phyloP scores from a whole-genome alignment of 2,797 vertebrate genomes.

The Forpus xanthops region DNA sequence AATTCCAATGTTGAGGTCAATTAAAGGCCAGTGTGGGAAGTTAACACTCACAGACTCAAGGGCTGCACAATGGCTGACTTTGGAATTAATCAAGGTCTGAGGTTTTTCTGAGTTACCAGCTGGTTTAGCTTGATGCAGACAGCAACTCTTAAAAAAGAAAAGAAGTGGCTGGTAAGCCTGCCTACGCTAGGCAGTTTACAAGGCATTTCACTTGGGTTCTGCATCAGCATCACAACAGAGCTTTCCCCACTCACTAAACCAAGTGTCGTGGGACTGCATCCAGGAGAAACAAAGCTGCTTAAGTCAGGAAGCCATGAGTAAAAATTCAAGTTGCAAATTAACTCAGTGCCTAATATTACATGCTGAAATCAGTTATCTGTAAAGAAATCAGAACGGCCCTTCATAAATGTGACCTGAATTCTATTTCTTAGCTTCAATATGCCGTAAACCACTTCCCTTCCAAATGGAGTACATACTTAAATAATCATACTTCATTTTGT shows the following conservation, averaged over 20 bases:
- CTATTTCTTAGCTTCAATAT: slow-evolving; percentile 25
- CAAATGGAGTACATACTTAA: slow-evolving; percentile 10
- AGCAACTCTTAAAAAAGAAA: neutral
- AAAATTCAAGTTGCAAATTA: slow-evolving; percentile 49
- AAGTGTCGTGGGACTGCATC: fast-evolving
- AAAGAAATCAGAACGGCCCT: slow-evolving; percentile 31
- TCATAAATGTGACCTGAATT: slow-evolving; percentile 19
- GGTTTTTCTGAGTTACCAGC: neutral
- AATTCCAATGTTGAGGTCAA: neutral
- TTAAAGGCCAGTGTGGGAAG: neutral
- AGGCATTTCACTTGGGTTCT: neutral
- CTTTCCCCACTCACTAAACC: neutral
- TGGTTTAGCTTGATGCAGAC: neutral
- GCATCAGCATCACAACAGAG: neutral
- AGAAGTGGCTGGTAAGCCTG: neutral
- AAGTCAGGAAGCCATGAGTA: neutral
- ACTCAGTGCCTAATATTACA: neutral
- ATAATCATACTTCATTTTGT: slow-evolving; percentile 47
- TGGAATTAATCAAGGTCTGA: neutral
- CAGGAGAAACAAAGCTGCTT: slow-evolving; percentile 23
- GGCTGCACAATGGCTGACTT: neutral
- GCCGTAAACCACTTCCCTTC: neutral
- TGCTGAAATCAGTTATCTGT: slow-evolving; percentile 8
- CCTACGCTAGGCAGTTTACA: neutral
- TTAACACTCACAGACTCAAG: neutral